Evolutionary conservation across 2,888 invertebrate genomes (phyloP).

Genomic region (Drosophila multiciliata): DNA sequence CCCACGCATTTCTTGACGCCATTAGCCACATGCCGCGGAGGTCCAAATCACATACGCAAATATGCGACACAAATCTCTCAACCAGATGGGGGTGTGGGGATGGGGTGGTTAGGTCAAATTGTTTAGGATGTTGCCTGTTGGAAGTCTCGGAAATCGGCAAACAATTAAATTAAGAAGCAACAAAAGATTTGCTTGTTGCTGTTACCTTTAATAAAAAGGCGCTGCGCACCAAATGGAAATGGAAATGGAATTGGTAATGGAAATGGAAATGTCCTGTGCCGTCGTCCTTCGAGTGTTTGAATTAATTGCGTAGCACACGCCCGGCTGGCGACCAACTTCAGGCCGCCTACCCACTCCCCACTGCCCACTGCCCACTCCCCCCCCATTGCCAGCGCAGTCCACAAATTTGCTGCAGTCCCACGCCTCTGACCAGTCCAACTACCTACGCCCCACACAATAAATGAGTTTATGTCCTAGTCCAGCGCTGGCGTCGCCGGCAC

Average conservation of each 20-base stretch:
- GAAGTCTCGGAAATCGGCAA: slow-evolving; percentile 35
- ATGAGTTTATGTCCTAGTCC: slow-evolving; percentile 78
- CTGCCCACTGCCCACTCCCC: too few relatives aligned
- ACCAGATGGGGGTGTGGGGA: neutral
- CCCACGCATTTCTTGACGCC: slow-evolving; percentile 71
- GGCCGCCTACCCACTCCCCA: neutral
- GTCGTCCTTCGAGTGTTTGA: slow-evolving; percentile 78
- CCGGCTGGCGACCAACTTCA: slow-evolving; percentile 68
- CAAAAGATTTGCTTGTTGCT: slow-evolving; percentile 4
- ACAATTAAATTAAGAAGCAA: slow-evolving; percentile 40
- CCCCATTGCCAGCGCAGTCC: neutral
- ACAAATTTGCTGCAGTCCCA: neutral
- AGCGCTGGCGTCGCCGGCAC: slow-evolving; percentile 56
- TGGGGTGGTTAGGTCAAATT: neutral
- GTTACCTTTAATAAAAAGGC: slow-evolving; percentile 54
- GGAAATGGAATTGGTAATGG: slow-evolving; percentile 38
- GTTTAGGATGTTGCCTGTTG: neutral
- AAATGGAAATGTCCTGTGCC: slow-evolving; percentile 61
- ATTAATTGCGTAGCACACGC: slow-evolving; percentile 77
- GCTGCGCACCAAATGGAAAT: slow-evolving; percentile 12
- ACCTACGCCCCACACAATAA: slow-evolving; percentile 70
- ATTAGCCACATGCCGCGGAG: slow-evolving; percentile 65
- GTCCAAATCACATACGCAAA: slow-evolving; percentile 71
- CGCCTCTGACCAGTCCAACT: slow-evolving; percentile 18
- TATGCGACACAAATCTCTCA: slow-evolving; percentile 36